Conservation (phyloP, 1,140 invertebrate species). For the Plectrocnemia conspersa region DNA sequence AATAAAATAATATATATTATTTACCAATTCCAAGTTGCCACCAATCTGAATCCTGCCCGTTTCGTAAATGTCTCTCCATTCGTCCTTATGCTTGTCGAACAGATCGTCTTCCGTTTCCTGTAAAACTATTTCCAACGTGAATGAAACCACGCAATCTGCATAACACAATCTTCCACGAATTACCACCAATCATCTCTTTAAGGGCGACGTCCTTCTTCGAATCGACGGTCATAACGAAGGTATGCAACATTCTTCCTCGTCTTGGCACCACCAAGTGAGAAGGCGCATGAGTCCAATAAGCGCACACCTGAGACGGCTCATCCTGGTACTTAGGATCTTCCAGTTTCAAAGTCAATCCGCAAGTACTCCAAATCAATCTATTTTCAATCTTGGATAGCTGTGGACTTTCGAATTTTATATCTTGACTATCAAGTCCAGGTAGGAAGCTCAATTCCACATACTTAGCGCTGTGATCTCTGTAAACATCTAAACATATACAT, state of each 20-base stretch:
- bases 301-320: conserved; percentile 42
- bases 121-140: conserved; percentile 41
- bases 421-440: conserved; percentile 43
- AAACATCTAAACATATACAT: conserved; percentile 18
- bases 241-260: conserved; percentile 44
- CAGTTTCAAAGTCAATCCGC: conserved; percentile 44
- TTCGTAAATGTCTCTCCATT: conserved; percentile 42
- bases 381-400: conserved; percentile 42
- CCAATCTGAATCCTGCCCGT: conserved; percentile 45
- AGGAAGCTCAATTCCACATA: conserved; percentile 47
- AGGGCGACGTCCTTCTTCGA: conserved; percentile 47
- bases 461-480: conserved; percentile 40
- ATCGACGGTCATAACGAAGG: conserved; percentile 52
- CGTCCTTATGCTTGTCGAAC: conserved; percentile 42
- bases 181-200: conserved; percentile 51
- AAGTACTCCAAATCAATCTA: conserved; percentile 41
- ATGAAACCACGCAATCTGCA: conserved; percentile 2
- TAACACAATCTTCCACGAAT: conserved; percentile 14
- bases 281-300: conserved; percentile 50
- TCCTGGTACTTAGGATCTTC: conserved; percentile 49
- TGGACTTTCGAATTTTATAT: conserved; percentile 42
- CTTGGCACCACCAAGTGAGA: conserved; percentile 47
- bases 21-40: conserved; percentile 50
- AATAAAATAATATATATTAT: conserved; percentile 14
- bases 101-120: conserved; percentile 47